phyloP scores from a whole-genome alignment of 2,888 invertebrate genomes.

The Nymphalis polychloros region DNA sequence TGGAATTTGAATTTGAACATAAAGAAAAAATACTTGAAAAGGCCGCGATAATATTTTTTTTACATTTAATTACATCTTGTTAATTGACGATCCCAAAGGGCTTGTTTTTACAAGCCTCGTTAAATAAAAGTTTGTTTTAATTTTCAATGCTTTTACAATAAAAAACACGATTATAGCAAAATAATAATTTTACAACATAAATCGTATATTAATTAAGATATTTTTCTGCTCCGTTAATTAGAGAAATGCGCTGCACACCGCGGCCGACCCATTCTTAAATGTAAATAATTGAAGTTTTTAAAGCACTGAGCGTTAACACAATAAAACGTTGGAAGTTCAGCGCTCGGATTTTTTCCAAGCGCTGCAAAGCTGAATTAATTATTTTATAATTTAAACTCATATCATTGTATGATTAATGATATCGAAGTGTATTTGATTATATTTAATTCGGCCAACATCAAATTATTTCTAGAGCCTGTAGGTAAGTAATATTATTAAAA shows the following conservation, averaged over 20 bases:
- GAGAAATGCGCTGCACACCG: conserved; percentile 2
- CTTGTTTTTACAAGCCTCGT: not conserved
- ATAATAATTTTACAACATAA: not conserved
- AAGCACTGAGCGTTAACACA: conserved; percentile 5
- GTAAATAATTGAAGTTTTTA: conserved; percentile 8
- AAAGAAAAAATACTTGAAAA: too few species aligned
- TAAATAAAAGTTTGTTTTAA: too few species aligned
- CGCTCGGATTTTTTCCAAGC: not conserved
- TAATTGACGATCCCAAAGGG: too few species aligned
- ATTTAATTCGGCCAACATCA: too few species aligned
- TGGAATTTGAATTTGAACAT: too few species aligned
- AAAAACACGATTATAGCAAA: not conserved
- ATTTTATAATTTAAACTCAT: not conserved
- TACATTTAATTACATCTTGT: too few species aligned
- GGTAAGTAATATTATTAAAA: too few species aligned
- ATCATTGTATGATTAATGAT: too few species aligned
- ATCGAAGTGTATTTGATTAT: too few species aligned
- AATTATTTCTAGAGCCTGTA: too few species aligned
- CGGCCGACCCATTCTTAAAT: conserved; percentile 8
- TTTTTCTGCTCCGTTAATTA: conserved; percentile 9
- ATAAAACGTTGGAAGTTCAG: conserved; percentile 3
- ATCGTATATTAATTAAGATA: not conserved
- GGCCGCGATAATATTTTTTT: too few species aligned
- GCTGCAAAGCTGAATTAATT: not conserved
- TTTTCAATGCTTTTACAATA: not conserved